Conservation (phyloP, 2,113 vertebrate species). For the Hypomesus transpacificus region DNA sequence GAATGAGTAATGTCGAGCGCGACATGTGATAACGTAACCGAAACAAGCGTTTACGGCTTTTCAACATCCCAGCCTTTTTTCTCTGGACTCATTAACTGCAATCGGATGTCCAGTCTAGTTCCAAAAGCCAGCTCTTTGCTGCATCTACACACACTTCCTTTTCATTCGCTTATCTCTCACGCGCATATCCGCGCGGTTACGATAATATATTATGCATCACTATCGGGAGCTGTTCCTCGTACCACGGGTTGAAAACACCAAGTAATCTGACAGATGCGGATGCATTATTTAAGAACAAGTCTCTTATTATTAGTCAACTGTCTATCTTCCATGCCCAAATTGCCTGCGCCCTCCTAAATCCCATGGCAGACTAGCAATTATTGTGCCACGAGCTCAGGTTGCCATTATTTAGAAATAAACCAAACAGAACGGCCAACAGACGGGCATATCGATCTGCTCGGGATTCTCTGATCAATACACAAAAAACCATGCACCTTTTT, state of each 20-base stretch:
- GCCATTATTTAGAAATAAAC: constrained; percentile 26
- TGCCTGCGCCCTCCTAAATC: constrained; percentile 27
- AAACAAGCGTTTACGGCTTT: neutral
- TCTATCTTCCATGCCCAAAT: constrained; percentile 46
- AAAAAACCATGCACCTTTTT: neutral
- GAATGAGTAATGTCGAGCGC: constrained; percentile 16
- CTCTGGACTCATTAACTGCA: neutral
- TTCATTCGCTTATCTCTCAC: constrained; percentile 8
- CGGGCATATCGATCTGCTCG: constrained; percentile 39
- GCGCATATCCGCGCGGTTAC: constrained; percentile 38
- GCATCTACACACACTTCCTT: constrained; percentile 5
- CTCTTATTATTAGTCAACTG: constrained; percentile 60
- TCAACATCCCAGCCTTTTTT: neutral
- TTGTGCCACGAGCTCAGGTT: constrained; percentile 15
- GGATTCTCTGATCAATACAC: constrained; percentile 15
- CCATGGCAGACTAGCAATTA: constrained; percentile 24
- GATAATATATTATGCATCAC: constrained; percentile 60
- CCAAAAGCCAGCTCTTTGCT: constrained; percentile 2
- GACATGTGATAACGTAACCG: constrained; percentile 9
- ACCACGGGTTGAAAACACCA: constrained; percentile 54
- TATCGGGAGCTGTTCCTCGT: constrained; percentile 41
- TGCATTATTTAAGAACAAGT: constrained; percentile 69
- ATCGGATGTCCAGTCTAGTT: constrained; percentile 8
- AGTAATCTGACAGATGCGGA: constrained; percentile 62
- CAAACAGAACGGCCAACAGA: constrained; percentile 47